Percentiles rank a stretch among this genome's conserved stretches.
Evolutionary conservation across 2,113 vertebrate species (phyloP).

Genomic region (Odontesthes bonariensis): DNA sequence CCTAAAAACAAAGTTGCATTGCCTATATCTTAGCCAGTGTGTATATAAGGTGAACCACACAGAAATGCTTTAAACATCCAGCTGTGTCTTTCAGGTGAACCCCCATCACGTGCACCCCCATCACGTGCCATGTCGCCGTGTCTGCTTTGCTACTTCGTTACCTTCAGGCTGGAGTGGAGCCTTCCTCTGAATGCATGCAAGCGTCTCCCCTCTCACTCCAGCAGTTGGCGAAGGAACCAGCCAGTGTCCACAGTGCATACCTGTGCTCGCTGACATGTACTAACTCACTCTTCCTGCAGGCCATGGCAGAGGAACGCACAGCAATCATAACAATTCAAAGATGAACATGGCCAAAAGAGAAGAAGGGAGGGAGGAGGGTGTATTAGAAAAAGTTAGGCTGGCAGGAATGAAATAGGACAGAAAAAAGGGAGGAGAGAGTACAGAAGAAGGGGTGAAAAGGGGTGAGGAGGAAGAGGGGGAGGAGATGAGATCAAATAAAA

Average conservation of each 20-base stretch:
- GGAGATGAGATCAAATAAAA: slow-evolving; percentile 39
- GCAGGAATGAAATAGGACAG: slow-evolving; percentile 22
- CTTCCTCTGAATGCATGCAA: slow-evolving; percentile 15
- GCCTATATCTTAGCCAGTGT: not conserved
- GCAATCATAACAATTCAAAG: slow-evolving; percentile 77
- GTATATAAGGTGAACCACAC: not conserved
- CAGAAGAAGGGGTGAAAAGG: not conserved
- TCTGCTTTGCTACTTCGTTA: not conserved
- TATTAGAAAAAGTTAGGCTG: slow-evolving; percentile 7
- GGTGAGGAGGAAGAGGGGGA: slow-evolving; percentile 1
- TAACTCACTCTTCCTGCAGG: slow-evolving; percentile 83
- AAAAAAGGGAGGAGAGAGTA: not conserved
- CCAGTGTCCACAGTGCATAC: slow-evolving; percentile 75
- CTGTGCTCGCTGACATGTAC: slow-evolving; percentile 81
- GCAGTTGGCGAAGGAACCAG: slow-evolving; percentile 39
- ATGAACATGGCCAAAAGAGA: slow-evolving; percentile 56
- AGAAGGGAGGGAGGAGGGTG: slow-evolving; percentile 18
- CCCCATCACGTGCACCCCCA: not conserved
- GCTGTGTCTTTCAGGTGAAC: not conserved
- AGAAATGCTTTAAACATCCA: not conserved
- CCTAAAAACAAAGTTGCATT: not conserved
- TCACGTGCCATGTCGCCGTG: not conserved
- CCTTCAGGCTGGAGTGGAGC: not conserved
- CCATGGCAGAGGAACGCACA: slow-evolving; percentile 74
- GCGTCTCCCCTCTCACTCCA: slow-evolving; percentile 5